Conservation (phyloP, 2,888 invertebrate genomes). For the Acholoe squamosa region DNA sequence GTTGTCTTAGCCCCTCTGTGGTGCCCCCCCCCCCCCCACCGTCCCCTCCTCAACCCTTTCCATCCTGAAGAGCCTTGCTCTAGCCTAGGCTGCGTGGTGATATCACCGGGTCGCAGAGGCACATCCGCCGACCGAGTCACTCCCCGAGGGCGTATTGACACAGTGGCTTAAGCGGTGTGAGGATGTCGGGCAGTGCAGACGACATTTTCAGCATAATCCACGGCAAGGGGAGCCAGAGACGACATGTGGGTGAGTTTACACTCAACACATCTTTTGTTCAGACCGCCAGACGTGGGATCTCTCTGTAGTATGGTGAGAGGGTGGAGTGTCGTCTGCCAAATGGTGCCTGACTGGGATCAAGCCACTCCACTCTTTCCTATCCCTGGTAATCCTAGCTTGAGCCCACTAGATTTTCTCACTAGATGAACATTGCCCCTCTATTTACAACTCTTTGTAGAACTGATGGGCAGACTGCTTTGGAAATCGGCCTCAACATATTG, state of each 20-base stretch:
- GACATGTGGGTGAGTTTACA: constrained; percentile 55
- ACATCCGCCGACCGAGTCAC: constrained; percentile 27
- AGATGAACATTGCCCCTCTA: too few relatives aligned
- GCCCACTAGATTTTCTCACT: background rate
- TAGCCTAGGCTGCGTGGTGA: too few relatives aligned
- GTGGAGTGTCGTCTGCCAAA: background rate
- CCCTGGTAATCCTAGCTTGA: background rate
- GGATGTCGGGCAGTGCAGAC: background rate
- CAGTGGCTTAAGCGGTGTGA: constrained; percentile 15
- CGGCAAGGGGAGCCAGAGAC: background rate
- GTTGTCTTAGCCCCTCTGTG: constrained; percentile 45
- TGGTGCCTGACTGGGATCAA: constrained; percentile 27
- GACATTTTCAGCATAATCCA: constrained; percentile 41
- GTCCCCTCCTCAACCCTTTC: background rate
- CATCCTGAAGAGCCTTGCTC: background rate
- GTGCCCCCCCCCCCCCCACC: background rate
- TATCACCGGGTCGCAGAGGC: background rate
- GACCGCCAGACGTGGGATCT: too few relatives aligned
- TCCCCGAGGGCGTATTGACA: constrained; percentile 45
- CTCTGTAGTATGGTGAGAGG: too few relatives aligned
- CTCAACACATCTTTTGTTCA: constrained; percentile 49
- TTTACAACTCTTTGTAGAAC: too few relatives aligned
- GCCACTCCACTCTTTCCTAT: background rate
- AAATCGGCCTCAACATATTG: too few relatives aligned
- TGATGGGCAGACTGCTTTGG: too few relatives aligned